Evolutionary conservation across 2,797 vertebrate species (phyloP), one percentile per base, ranked within the genome.

Genomic region (Pangasius sanitwongsei): DNA sequence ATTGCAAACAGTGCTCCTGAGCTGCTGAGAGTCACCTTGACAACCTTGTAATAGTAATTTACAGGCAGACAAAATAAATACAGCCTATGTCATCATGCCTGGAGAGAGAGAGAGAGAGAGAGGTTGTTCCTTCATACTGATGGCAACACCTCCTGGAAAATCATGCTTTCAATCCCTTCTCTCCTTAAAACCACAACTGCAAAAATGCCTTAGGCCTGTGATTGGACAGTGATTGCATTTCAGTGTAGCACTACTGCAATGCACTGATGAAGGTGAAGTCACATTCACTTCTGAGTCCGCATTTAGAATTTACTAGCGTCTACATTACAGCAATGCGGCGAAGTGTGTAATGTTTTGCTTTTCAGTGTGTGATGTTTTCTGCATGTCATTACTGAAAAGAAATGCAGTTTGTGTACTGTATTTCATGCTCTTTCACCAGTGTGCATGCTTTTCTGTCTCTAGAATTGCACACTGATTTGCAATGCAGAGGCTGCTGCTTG

Each of bases 31-130:
- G 55, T 81, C 78, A 81, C 31, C 4, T 12, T 59, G 55, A 25
- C 20, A 82, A 82, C 23, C 18, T 34, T 82, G 31, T 37, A 59
- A 37, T 25, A 59, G 34, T 59, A 80, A 57, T 9, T 34, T 80
- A 55, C 9, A 81, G 78, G 55, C 78, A 81, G 55, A 41, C 78
- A 59, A 59, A 81, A 81, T 31, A 59, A 82, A 23, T 57, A 11
- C 9, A 37, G 41, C 55, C 11, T 82, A 6, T 20, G 20, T 82
- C 55, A 59, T 82, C 31, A 23, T 82, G 78, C 31, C n/a, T 23
- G 18, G 4, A 34, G 8, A 16, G 16, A 18, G 77, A 16, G n/a
- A 31, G 50, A 50, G 37, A 48, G 8, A 48, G 1, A n/a, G 25
- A 3, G 28, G 15, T 23, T 48, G 44, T 15, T n/a, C 6, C 12